Base-by-base conservation (phyloP, 2,888 invertebrate genomes). In the Cryptophagus acutangulus region DNA sequence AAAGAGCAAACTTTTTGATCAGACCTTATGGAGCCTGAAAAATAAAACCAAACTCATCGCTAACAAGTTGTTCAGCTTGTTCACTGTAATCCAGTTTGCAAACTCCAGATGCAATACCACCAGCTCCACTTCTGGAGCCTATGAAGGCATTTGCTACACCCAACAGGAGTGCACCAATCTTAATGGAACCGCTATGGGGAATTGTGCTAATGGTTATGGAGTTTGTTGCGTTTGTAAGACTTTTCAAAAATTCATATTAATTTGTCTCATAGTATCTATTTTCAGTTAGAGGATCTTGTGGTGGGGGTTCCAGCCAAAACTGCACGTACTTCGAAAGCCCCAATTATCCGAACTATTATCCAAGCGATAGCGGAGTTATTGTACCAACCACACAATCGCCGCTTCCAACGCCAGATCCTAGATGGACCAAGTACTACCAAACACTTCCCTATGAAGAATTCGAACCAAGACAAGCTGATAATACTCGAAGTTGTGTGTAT, bases 171-270 rank as follows among this genome's bases (percentile, higher is more conserved):
- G 88, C 60, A 68, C 71, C 12, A 70, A 72, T 33, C 61, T 75
- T 25, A 79, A 79, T 34, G 86, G 86, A 1, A 71, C 72, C 3
- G 65, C 74, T 1, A 75, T 81, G 63, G 83, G 82, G n/a, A 62
- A 72, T 1, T 87, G 87, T 65, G 85, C 84, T 10, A 78, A 78
- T 60, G 84, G 83, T 2, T 81, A 79, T 57, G 86, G 84, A 8
- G 79, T 78, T 17, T 87, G 87, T 59, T 87, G 87, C 59, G 74
- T 84, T 46, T 80, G 86, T 86, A 74, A 80, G 84, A n/a, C 12
- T 9, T n/a, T n/a, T n/a, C n/a, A n/a, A n/a, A n/a, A n/a, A n/a
- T n/a, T n/a, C n/a, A n/a, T n/a, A n/a, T 14, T n/a, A n/a, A n/a
- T n/a, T n/a, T n/a, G n/a, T n/a, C n/a, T n/a, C n/a, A n/a, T 31